Evolutionary conservation across 2,888 invertebrate species (phyloP), one percentile per base, ranked within the genome.

Genomic region (Sarcophaga subvicina): DNA sequence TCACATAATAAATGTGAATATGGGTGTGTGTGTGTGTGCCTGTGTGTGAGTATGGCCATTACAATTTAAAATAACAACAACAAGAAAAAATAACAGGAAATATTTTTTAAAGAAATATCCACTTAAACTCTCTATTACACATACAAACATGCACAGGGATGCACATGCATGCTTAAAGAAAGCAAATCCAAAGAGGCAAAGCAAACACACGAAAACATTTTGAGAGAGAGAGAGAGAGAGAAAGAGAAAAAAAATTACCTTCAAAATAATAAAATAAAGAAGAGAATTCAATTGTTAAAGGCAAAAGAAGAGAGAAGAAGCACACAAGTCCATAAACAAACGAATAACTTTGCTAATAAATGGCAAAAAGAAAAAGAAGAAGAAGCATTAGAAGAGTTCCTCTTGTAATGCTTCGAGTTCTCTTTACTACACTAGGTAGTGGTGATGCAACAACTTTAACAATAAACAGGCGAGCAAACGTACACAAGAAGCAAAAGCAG

Each of bases 1-100:
- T 87, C 87, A 87, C 84, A 87, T 87, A 87, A 87, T 87, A 54
- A 54, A 14, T 14, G 54, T 37, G 37, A 37, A 37, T 37, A 37
- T 37, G 37, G 37, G 37, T 8, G 37, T 37, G 8, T 37, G 6
- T n/a, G n/a, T n/a, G n/a, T n/a, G 20, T 20, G 20, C 1, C 0
- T 10, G 37, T 37, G 37, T 37, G 77, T 83, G 63, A 75, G 72
- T 45, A 76, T 78, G 83, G 81, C 81, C 81, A 84, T 84, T 81
- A 59, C 81, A 87, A 79, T 87, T 87, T 84, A 88, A 85, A 17
- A 80, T 88, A 83, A 88, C 83, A 89, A 82, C 84, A 79, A 88
- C 83, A 17, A 80, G 85, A 86, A 62, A 25, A 64, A 4, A 3
- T 8, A 37, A 27, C 6, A 37, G 10, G 37, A 37, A 8, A 37